phyloP scores from a whole-genome alignment of 2,888 invertebrate genomes.

The Aleiodes testaceus region DNA sequence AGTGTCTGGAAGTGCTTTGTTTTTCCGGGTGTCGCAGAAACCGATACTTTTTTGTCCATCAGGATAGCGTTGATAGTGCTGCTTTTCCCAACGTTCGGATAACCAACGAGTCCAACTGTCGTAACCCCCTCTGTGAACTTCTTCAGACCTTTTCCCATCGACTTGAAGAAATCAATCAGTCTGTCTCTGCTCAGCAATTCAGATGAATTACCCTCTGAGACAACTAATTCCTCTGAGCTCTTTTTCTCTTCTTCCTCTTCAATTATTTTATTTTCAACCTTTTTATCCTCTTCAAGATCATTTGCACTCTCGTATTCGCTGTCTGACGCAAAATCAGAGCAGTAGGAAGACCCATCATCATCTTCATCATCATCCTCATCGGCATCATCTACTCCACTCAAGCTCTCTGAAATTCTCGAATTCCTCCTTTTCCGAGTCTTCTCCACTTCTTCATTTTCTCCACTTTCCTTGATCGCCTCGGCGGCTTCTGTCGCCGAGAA shows the following conservation, averaged over 20 bases:
- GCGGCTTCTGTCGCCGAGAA: constrained; percentile 87
- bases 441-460: constrained; percentile 60
- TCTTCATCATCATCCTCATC: constrained; percentile 59
- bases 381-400: constrained; percentile 50
- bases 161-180: constrained; percentile 82
- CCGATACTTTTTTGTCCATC: constrained; percentile 89
- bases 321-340: constrained; percentile 53
- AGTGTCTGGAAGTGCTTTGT: constrained; percentile 98
- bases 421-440: constrained; percentile 60
- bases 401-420: constrained; percentile 49
- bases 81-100: constrained; percentile 99
- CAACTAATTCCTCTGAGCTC: constrained; percentile 63
- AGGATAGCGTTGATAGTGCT: constrained; percentile 97
- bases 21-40: constrained; percentile 98
- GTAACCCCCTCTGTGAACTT: constrained; percentile 74
- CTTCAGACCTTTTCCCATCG: constrained; percentile 75
- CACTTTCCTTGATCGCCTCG: constrained; percentile 57
- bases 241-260: constrained; percentile 45
- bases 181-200: constrained; percentile 80
- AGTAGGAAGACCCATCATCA: constrained; percentile 52
- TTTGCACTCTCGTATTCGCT: constrained; percentile 60
- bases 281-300: constrained; percentile 30
- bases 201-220: constrained; percentile 74
- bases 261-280: not conserved
- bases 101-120: constrained; percentile 96